A percentile compares a stretch with the other conserved stretches of the same genome.
These are phyloP conservation scores for Dryoscopus gambensis DNA, from an alignment of 2,113 vertebrate species.

Conservation along the genomic window DNA sequence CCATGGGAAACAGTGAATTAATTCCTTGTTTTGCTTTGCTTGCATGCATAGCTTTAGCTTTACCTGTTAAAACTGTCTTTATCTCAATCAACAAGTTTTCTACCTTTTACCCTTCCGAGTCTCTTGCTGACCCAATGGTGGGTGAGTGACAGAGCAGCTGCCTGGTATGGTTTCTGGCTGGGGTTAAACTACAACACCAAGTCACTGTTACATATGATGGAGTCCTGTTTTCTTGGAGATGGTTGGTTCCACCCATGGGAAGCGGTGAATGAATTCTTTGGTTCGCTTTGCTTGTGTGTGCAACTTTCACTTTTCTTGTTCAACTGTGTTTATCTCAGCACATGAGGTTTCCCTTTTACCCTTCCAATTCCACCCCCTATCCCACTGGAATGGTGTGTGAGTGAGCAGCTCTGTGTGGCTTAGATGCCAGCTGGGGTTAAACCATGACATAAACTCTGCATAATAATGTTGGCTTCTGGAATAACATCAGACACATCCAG, in stretches of 20 bases:
- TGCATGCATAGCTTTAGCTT: not conserved
- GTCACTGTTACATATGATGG: not conserved
- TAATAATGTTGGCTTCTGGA: not conserved
- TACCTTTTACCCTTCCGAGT: not conserved
- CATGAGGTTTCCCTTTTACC: not conserved
- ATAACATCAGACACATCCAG: not conserved
- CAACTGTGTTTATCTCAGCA: not conserved
- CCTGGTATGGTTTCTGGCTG: not conserved
- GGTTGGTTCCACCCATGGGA: not conserved
- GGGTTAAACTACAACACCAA: not conserved
- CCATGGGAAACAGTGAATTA: not conserved
- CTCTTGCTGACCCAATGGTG: not conserved
- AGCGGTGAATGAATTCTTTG: not conserved
- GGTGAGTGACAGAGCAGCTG: not conserved
- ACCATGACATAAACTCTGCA: not conserved
- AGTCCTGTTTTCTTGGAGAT: not conserved
- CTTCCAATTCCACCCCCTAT: accelerated
- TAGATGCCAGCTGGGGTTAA: not conserved
- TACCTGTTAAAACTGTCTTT: not conserved
- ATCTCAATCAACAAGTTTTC: not conserved
- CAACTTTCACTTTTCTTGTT: not conserved
- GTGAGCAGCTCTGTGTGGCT: not conserved
- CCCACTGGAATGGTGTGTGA: not conserved
- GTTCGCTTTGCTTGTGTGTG: not conserved
- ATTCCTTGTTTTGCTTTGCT: not conserved